phyloP scores from a whole-genome alignment of 2,797 vertebrate genomes.

The Liparis tanakae region DNA sequence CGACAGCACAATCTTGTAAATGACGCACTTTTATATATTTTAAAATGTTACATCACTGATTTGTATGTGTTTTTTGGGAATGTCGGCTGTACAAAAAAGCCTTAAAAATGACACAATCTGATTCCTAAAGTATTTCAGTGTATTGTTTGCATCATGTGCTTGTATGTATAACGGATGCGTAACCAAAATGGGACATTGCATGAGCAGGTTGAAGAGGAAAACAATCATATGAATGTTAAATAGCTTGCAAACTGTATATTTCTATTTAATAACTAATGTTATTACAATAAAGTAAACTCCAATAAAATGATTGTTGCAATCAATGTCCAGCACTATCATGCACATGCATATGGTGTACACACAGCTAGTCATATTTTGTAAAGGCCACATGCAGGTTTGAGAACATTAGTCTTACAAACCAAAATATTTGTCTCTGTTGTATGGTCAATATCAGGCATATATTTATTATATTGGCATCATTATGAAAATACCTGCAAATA shows the following conservation, averaged over 20 bases:
- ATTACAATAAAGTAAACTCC: conserved; percentile 58
- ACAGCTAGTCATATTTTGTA: conserved; percentile 70
- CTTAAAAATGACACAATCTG: conserved; percentile 43
- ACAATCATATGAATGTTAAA: conserved; percentile 49
- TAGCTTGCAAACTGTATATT: conserved; percentile 46
- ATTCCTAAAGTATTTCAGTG: conserved; percentile 31
- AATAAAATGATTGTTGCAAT: conserved; percentile 54
- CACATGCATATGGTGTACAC: conserved; percentile 75
- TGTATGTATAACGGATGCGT: conserved; percentile 60
- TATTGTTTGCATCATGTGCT: conserved; percentile 44
- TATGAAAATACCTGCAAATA: conserved; percentile 71
- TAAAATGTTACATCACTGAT: conserved; percentile 21
- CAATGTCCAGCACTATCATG: conserved; percentile 69
- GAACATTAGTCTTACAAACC: conserved; percentile 53
- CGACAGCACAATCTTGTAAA: conserved; percentile 29
- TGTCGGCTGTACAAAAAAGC: conserved; percentile 36
- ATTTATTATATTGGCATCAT: conserved; percentile 54
- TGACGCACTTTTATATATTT: neutral
- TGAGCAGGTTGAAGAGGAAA: conserved; percentile 42
- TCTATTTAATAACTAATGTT: conserved; percentile 42
- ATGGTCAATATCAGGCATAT: conserved; percentile 51
- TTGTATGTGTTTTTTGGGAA: conserved; percentile 32
- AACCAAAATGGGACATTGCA: conserved; percentile 47
- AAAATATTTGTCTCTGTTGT: conserved; percentile 36
- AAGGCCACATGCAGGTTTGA: conserved; percentile 81